These are phyloP conservation scores for Trimorus sp. DNA, from an alignment of 2,888 invertebrate species.

Conservation along the genomic window DNA sequence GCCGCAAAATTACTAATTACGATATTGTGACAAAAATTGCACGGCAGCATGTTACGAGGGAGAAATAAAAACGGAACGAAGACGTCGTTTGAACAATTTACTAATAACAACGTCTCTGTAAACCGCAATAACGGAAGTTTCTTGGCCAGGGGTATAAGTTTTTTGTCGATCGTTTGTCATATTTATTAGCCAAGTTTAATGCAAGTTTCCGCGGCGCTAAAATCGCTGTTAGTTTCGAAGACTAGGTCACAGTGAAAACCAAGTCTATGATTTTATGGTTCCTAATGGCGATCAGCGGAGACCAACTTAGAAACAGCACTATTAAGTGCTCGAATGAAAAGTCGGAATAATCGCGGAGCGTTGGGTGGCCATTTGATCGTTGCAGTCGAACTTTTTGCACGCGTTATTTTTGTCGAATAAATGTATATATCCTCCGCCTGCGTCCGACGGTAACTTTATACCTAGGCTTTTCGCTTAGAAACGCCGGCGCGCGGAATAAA, in stretches of 20 bases:
- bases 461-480: constrained; percentile 9
- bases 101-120: constrained; percentile 18
- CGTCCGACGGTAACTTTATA: constrained; percentile 5
- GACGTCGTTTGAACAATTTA: constrained; percentile 21
- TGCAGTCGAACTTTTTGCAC: constrained; percentile 20
- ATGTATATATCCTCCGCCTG: constrained; percentile 16
- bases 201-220: constrained; percentile 24
- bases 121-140: constrained; percentile 39
- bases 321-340: constrained; percentile 40
- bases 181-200: constrained; percentile 43
- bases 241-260: constrained; percentile 76
- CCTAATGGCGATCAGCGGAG: constrained; percentile 32
- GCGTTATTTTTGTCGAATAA: constrained; percentile 17
- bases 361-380: constrained; percentile 28
- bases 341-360: constrained; percentile 24
- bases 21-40: constrained; percentile 24
- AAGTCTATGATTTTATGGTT: constrained; percentile 40
- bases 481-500: constrained; percentile 11
- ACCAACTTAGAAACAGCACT: constrained; percentile 16
- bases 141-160: constrained; percentile 20
- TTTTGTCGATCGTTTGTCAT: constrained; percentile 33
- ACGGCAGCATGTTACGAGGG: constrained; percentile 4
- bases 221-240: constrained; percentile 5
- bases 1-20: constrained; percentile 12
- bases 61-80: constrained; percentile 11